Percentiles rank a stretch among this genome's conserved stretches.
Evolutionary conservation across 2,888 invertebrate species (phyloP).

Genomic region (Galerucella calmariensis): DNA sequence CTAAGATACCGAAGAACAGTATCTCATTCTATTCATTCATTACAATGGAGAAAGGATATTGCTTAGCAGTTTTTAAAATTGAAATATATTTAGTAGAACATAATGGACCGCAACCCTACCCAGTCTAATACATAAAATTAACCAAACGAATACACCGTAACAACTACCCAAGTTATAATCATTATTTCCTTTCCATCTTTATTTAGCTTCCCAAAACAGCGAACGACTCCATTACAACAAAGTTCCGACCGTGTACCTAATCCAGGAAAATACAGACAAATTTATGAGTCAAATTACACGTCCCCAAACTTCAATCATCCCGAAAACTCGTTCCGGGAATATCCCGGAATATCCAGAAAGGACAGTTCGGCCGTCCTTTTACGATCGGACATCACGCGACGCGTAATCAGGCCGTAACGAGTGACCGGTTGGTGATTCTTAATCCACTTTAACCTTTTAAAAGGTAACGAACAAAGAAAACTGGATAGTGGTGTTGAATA

Average conservation of each 20-base stretch:
- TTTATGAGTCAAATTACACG: slow-evolving; percentile 37
- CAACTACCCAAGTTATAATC: slow-evolving; percentile 17
- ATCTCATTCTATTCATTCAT: too few relatives aligned
- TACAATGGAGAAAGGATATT: too few relatives aligned
- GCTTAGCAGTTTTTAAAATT: not conserved
- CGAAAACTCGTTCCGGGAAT: slow-evolving; percentile 36
- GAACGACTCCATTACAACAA: slow-evolving; percentile 30
- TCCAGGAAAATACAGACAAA: slow-evolving; percentile 35
- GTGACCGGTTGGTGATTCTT: slow-evolving; percentile 53
- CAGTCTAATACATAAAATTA: slow-evolving; percentile 1
- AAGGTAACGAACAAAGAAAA: slow-evolving; percentile 4
- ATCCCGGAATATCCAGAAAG: slow-evolving; percentile 37
- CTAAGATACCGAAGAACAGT: too few relatives aligned
- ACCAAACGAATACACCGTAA: slow-evolving; percentile 4
- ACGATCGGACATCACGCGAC: slow-evolving; percentile 46
- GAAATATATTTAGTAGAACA: not conserved
- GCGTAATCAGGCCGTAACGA: slow-evolving; percentile 63
- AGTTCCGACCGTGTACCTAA: slow-evolving; percentile 32
- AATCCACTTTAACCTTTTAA: slow-evolving; percentile 36
- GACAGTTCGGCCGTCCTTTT: slow-evolving; percentile 39
- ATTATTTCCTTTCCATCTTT: slow-evolving; percentile 28
- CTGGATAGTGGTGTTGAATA: too few relatives aligned
- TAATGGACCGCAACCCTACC: not conserved
- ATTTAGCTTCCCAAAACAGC: slow-evolving; percentile 21
- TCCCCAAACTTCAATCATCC: slow-evolving; percentile 38